Conservation (phyloP, 1,140 invertebrate genomes). For the Octopus bimaculoides region DNA sequence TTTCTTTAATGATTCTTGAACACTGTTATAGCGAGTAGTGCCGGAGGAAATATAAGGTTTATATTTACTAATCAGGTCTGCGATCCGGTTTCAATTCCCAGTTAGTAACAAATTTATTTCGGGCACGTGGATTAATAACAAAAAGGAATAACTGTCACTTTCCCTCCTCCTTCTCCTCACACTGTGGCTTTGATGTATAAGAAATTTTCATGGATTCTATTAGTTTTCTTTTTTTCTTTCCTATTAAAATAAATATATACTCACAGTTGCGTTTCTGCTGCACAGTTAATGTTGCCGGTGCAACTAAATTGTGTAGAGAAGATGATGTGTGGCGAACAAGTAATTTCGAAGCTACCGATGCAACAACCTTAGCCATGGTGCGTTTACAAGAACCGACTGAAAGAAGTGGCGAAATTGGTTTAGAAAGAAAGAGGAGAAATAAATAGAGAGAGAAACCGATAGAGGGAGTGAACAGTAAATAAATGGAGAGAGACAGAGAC, state of each 20-base stretch:
- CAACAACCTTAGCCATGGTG: not conserved
- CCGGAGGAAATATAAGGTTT: too few species aligned
- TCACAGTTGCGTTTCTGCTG: slow-evolving; percentile 49
- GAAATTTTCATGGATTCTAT: too few species aligned
- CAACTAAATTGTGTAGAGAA: slow-evolving; percentile 35
- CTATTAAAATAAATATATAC: slow-evolving; percentile 24
- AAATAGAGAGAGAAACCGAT: not conserved
- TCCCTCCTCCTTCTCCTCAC: too few species aligned
- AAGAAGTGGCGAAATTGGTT: not conserved
- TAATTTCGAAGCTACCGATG: not conserved
- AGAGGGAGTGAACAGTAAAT: not conserved
- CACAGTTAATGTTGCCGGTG: slow-evolving; percentile 33
- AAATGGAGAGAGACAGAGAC: too few species aligned
- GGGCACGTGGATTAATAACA: too few species aligned
- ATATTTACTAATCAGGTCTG: too few species aligned
- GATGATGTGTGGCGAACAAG: slow-evolving; percentile 34
- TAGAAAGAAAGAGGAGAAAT: not conserved
- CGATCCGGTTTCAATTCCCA: too few species aligned
- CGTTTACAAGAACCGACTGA: not conserved
- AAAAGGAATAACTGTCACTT: too few species aligned
- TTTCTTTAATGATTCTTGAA: too few species aligned
- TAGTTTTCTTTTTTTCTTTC: not conserved
- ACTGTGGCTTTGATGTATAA: too few species aligned
- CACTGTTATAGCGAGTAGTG: too few species aligned
- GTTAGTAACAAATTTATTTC: too few species aligned